Evolutionary conservation across 2,113 vertebrate genomes (phyloP), one percentile per base, ranked within the genome.

Genomic region (Heliornis fulica): DNA sequence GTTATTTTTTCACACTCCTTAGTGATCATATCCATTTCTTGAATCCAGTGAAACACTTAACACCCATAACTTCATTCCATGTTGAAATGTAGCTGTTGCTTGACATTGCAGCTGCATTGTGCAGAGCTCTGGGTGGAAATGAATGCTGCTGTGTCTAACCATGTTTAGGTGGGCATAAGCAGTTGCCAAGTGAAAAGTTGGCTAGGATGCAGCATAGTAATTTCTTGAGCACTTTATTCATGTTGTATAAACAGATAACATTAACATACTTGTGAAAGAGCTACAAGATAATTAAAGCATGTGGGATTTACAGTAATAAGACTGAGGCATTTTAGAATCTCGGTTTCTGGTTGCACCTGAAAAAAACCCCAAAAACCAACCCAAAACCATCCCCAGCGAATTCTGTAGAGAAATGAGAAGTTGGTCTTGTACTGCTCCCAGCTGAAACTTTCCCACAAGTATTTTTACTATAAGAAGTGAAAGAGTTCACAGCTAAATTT

Each of bases 401-500:
- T 90, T n/a, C 40, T 84, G 88, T 22, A 78, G 93, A 81, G 56
- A 95, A 96, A 83, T 96, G 94, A 96, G 88, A 96, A 94, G 92
- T 86, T 70, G 17, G 69, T 87, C 69, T 93, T 95, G 83, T 91
- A 29, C 69, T 94, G 21, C 88, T 93, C 93, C 85, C 79, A 78
- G 83, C 72, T 89, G 79, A 93, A 95, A 95, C 76, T 95, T 97
- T 90, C 94, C 92, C 94, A 95, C 92, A 93, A 93, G 88, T 89
- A 88, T 94, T 97, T 95, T 91, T 88, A 69, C 94, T 95, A 93
- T 96, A 96, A 93, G 92, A 95, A 94, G 91, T 88, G 70, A 96
- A 87, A 93, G 87, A 76, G 79, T 97, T 94, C 79, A 64, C 71
- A 68, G 89, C 93, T 95, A 82, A 94, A 95, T 86, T 97, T 95